Conservation (phyloP, 2,113 vertebrate species). For the Muscicapa adusta region DNA sequence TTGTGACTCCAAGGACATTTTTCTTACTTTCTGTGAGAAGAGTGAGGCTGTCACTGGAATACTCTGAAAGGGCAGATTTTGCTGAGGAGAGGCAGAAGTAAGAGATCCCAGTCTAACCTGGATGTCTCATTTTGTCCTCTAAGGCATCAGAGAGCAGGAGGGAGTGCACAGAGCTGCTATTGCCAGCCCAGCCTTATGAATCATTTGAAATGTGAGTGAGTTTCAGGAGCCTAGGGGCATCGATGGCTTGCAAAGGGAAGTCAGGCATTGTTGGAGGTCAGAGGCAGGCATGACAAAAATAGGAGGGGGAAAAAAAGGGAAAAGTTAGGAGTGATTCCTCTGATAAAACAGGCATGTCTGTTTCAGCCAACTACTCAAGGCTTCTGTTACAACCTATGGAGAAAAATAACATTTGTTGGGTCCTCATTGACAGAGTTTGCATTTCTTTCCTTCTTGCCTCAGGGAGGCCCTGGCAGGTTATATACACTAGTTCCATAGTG, state of each 20-base stretch:
- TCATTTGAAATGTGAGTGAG: neutral
- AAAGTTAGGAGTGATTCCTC: neutral
- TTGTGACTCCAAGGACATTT: neutral
- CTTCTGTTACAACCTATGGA: neutral
- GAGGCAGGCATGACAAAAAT: neutral
- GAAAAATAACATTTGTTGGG: neutral
- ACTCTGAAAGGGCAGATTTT: neutral
- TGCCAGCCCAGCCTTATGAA: neutral
- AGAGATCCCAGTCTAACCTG: neutral
- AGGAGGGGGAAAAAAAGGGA: neutral
- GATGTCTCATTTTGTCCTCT: neutral
- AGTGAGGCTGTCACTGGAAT: neutral
- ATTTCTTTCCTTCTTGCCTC: neutral
- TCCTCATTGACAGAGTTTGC: neutral
- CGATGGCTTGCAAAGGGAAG: rapidly evolving
- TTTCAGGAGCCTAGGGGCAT: neutral
- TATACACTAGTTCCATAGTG: neutral
- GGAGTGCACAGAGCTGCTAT: neutral
- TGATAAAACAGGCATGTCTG: neutral
- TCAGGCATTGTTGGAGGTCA: too few species aligned
- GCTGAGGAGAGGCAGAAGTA: neutral
- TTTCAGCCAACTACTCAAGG: neutral
- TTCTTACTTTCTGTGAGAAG: neutral
- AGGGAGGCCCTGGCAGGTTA: neutral
- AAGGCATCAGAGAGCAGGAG: neutral